Percentiles rank a stretch among this genome's conserved stretches.
Evolutionary conservation across 2,113 vertebrate genomes (phyloP).

Genomic region (Chloropsis hardwickii): DNA sequence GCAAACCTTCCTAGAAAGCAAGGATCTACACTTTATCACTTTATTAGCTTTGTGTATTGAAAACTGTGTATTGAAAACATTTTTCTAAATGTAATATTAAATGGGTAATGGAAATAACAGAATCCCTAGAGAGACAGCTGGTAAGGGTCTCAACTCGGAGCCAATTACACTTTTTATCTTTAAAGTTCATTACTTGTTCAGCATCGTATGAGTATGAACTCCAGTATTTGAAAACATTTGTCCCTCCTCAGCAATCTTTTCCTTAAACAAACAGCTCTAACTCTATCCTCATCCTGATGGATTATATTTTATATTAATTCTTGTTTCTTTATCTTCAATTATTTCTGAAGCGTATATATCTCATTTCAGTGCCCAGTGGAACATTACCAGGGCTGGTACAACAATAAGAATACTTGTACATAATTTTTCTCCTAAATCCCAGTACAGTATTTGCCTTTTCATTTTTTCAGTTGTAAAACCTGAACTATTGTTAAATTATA

Average conservation of each 20-base stretch:
- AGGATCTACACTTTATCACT: background rate
- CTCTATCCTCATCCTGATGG: background rate
- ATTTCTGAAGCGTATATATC: background rate
- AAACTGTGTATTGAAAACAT: background rate
- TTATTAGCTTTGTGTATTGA: background rate
- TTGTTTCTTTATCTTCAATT: background rate
- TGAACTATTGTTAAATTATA: background rate
- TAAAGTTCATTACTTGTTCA: background rate
- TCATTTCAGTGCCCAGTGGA: background rate
- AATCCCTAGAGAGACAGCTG: background rate
- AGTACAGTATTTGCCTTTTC: background rate
- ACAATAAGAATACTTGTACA: background rate
- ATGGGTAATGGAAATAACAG: background rate
- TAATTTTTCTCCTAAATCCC: background rate
- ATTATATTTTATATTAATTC: background rate
- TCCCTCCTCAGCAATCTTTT: background rate
- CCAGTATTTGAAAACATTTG: background rate
- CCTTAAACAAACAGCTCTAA: background rate
- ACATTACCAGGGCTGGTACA: background rate
- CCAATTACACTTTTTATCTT: background rate
- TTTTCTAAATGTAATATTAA: background rate
- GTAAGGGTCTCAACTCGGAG: background rate
- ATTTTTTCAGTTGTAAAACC: background rate
- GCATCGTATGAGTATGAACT: background rate
- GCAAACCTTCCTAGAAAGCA: background rate